Conservation (phyloP, 2,797 vertebrate genomes). For the Margarornis squamiger region DNA sequence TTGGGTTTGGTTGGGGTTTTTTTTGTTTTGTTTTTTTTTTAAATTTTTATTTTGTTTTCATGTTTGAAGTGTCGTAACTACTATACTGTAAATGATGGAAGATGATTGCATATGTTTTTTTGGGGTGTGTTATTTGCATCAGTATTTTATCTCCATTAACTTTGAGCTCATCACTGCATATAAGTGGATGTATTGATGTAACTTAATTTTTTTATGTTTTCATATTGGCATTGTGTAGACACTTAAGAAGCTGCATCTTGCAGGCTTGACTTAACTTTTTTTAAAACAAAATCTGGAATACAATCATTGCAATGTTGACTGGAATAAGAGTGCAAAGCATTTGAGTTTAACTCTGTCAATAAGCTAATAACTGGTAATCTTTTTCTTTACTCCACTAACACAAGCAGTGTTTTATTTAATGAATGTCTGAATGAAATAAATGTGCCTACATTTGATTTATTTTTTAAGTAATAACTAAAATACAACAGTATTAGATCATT, state of each 20-base stretch:
- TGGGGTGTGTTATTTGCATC: slow-evolving; percentile 92
- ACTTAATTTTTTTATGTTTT: slow-evolving; percentile 95
- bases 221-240: slow-evolving; percentile 91
- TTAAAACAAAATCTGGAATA: slow-evolving; percentile 79
- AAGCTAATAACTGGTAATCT: slow-evolving; percentile 77
- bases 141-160: slow-evolving; percentile 99
- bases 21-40: slow-evolving; percentile 68
- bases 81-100: slow-evolving; percentile 99
- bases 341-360: slow-evolving; percentile 76
- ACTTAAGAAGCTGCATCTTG: slow-evolving; percentile 93
- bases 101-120: slow-evolving; percentile 92
- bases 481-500: slow-evolving; percentile 79
- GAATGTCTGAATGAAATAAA: slow-evolving; percentile 81
- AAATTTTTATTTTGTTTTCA: slow-evolving; percentile 88
- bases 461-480: slow-evolving; percentile 71
- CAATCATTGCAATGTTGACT: slow-evolving; percentile 83
- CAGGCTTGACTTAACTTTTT: slow-evolving; percentile 95
- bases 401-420: slow-evolving; percentile 88
- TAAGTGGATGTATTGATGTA: slow-evolving; percentile 93
- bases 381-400: slow-evolving; percentile 79
- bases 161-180: slow-evolving; percentile 97
- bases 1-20: slow-evolving; percentile 76
- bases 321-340: slow-evolving; percentile 80
- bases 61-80: slow-evolving; percentile 99
- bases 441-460: slow-evolving; percentile 80